A percentile compares a stretch with the other conserved stretches of the same genome.
These are phyloP conservation scores for Venustaconcha ellipsiformis DNA, from an alignment of 1,140 invertebrate species.

Conservation along the genomic window DNA sequence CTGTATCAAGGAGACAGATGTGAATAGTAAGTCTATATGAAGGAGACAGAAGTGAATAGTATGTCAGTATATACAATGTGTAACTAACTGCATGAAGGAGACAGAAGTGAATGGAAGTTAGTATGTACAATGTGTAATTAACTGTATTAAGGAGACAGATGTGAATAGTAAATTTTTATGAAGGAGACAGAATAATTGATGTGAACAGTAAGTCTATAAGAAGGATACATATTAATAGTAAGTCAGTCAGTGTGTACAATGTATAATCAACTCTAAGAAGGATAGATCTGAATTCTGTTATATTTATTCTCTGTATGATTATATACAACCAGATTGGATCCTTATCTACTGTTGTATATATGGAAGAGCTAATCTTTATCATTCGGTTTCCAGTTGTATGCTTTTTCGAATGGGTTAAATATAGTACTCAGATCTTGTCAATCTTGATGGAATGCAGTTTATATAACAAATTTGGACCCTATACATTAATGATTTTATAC, in stretches of 20 bases:
- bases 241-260: constrained; percentile 4
- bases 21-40: no score
- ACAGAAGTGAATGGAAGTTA: no score
- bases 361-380: no score
- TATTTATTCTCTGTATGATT: neutral
- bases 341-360: no score
- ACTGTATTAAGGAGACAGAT: constrained; percentile 82
- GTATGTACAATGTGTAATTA: no score
- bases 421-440: neutral
- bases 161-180: constrained; percentile 75
- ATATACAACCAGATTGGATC: no score
- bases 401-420: constrained; percentile 2
- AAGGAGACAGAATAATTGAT: constrained; percentile 77
- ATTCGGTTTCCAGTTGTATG: neutral
- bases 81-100: no score
- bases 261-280: no score
- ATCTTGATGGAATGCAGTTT: no score
- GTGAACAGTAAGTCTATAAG: constrained; percentile 75
- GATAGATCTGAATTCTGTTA: neutral
- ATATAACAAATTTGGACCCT: no score
- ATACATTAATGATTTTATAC: no score
- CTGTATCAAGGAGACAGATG: neutral
- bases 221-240: constrained; percentile 79
- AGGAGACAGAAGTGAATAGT: neutral
- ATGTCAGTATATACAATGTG: no score